phyloP scores from a whole-genome alignment of 2,113 vertebrate genomes.

The Probosciger aterrimus region DNA sequence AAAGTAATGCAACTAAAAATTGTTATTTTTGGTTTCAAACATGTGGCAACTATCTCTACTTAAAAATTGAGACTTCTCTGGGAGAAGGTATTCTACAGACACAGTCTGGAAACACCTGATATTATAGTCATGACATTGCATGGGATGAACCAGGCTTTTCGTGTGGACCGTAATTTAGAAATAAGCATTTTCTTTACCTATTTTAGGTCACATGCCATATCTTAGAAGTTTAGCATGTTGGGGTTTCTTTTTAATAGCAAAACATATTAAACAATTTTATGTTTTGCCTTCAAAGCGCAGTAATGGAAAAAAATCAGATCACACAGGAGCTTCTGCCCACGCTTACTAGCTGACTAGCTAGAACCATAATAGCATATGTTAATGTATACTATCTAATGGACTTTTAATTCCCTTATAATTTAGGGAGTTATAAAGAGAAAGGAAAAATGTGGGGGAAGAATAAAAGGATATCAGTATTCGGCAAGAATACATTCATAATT shows the following conservation, averaged over 20 bases:
- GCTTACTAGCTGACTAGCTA: neutral
- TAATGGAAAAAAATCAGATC: slow-evolving; percentile 43
- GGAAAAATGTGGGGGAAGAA: slow-evolving; percentile 21
- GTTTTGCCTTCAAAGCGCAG: slow-evolving; percentile 30
- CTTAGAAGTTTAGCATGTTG: neutral
- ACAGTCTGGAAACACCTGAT: neutral
- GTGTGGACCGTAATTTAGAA: neutral
- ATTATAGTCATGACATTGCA: neutral
- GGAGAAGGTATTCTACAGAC: neutral
- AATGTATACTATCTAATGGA: slow-evolving; percentile 42
- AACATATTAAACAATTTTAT: slow-evolving; percentile 1
- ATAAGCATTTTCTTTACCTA: neutral
- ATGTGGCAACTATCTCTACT: neutral
- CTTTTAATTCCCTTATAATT: slow-evolving; percentile 62
- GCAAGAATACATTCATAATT: slow-evolving; percentile 30
- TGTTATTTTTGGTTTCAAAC: neutral
- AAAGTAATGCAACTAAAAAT: neutral
- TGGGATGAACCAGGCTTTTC: neutral
- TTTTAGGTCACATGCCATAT: neutral
- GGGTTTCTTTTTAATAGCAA: neutral
- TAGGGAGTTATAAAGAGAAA: slow-evolving; percentile 46
- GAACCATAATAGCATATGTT: slow-evolving; percentile 28
- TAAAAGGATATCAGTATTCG: slow-evolving; percentile 16
- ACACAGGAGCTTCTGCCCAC: slow-evolving; percentile 18
- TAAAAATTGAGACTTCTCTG: neutral